Evolutionary conservation across 2,113 vertebrate species (phyloP).

Genomic region (Lepus americanus): DNA sequence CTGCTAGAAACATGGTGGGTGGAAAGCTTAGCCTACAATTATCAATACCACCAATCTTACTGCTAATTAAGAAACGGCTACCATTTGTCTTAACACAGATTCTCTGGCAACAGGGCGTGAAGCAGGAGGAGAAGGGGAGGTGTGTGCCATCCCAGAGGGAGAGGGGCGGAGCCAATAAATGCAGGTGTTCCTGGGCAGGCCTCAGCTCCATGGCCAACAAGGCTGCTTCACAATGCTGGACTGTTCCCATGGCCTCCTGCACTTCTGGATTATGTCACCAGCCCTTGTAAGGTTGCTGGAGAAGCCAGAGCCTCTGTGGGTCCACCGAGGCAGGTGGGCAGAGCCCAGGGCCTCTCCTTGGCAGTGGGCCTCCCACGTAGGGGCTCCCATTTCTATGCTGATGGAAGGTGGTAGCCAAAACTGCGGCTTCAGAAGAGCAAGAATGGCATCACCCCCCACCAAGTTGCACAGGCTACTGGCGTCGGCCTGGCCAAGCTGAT

Average conservation of each 20-base stretch:
- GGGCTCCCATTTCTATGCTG: not conserved
- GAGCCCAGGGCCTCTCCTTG: not conserved
- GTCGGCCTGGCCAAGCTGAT: not conserved
- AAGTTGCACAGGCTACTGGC: not conserved
- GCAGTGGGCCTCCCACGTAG: not conserved
- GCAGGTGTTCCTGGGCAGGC: not conserved
- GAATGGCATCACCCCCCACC: not conserved
- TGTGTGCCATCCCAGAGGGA: not conserved
- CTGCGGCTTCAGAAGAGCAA: not conserved
- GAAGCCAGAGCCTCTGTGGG: not conserved
- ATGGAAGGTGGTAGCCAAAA: not conserved
- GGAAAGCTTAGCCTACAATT: not conserved
- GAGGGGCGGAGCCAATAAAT: not conserved
- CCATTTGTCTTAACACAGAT: not conserved
- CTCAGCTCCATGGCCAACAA: not conserved
- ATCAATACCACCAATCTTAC: conserved; percentile 1
- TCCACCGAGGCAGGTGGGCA: not conserved
- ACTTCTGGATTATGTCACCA: not conserved
- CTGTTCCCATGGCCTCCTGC: not conserved
- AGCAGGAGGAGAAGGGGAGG: not conserved
- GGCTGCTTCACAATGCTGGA: not conserved
- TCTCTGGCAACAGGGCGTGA: not conserved
- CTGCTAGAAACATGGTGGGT: not conserved
- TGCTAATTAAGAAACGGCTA: not conserved
- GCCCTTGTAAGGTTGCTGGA: not conserved